Conservation (phyloP, 2,888 invertebrate species). For the Salticus scenicus region DNA sequence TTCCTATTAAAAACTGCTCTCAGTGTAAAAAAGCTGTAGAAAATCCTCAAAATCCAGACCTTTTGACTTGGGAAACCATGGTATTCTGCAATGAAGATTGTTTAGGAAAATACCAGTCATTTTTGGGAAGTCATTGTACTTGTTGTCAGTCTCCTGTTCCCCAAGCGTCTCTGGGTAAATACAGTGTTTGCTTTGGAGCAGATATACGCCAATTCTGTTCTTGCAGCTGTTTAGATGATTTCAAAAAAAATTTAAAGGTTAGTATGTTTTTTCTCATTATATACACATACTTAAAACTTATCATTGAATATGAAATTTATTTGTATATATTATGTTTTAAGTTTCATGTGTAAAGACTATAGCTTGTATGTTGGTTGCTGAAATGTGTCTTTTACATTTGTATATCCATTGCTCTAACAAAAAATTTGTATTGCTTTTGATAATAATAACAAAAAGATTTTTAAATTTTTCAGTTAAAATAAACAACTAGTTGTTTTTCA, state of each 20-base stretch:
- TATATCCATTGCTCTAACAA: too few relatives aligned
- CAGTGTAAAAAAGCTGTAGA: conserved; percentile 71
- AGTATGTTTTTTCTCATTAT: conserved; percentile 1
- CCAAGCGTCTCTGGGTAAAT: conserved; percentile 89
- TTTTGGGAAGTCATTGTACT: conserved; percentile 85
- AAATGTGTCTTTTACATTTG: too few relatives aligned
- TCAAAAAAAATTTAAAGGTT: conserved; percentile 87
- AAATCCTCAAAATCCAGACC: conserved; percentile 71
- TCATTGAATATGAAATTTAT: too few relatives aligned
- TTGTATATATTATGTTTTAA: too few relatives aligned
- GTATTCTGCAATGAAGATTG: conserved; percentile 94
- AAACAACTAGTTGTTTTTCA: too few relatives aligned
- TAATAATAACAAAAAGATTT: too few relatives aligned
- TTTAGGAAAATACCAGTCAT: conserved; percentile 86
- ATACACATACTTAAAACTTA: too few relatives aligned
- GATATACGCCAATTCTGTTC: conserved; percentile 95
- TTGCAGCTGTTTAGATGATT: conserved; percentile 88
- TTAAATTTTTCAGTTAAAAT: too few relatives aligned
- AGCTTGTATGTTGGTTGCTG: too few relatives aligned
- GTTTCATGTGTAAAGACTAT: too few relatives aligned
- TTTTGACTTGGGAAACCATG: conserved; percentile 89
- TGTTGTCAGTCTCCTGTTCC: conserved; percentile 87
- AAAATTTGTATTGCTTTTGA: too few relatives aligned
- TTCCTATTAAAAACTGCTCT: conserved; percentile 70
- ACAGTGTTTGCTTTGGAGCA: conserved; percentile 93